Conservation (phyloP, 2,888 invertebrate species). For the Athripsodes cinereus region DNA sequence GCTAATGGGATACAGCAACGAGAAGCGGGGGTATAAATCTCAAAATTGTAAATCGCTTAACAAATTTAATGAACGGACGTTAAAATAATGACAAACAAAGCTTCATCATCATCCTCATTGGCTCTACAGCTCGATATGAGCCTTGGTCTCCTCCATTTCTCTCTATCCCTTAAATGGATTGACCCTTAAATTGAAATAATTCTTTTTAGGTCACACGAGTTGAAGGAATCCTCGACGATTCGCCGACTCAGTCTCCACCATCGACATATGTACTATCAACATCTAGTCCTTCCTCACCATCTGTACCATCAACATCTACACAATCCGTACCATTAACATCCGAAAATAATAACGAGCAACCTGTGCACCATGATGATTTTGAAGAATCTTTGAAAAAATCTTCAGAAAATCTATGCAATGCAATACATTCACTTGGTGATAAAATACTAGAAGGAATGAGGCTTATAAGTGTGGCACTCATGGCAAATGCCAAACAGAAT, state of each 20-base stretch:
- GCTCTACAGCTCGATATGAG: not conserved
- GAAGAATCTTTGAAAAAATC: not conserved
- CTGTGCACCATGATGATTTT: not conserved
- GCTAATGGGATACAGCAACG: not conserved
- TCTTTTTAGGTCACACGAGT: slow-evolving; percentile 4
- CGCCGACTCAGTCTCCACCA: not conserved
- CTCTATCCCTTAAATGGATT: not conserved
- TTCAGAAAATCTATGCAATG: not conserved
- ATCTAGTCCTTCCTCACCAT: not conserved
- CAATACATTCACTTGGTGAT: not conserved
- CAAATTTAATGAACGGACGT: not conserved
- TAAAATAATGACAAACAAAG: not conserved
- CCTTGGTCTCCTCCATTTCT: no score
- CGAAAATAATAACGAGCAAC: not conserved
- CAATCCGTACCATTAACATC: not conserved
- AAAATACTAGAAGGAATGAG: not conserved
- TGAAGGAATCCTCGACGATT: not conserved
- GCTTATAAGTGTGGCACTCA: not conserved
- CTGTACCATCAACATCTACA: not conserved
- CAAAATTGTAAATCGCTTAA: not conserved
- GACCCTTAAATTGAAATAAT: not conserved
- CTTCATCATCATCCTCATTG: not conserved
- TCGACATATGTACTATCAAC: not conserved
- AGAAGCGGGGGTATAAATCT: not conserved
- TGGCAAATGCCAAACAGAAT: not conserved